Conservation (phyloP, 2,113 vertebrate genomes). For the Seriola quinqueradiata region DNA sequence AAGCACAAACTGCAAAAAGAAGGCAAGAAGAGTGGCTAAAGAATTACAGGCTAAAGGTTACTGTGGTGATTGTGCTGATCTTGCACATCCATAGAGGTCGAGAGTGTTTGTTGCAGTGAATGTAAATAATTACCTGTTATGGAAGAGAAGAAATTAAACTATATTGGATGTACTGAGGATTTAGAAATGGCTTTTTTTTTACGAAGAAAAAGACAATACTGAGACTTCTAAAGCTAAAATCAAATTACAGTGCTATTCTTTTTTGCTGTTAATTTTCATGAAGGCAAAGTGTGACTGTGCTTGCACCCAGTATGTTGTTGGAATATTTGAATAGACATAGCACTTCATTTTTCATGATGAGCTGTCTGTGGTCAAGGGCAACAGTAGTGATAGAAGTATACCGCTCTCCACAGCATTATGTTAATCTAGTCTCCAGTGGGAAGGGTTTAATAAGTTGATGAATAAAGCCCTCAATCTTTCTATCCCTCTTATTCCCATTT, state of each 20-base stretch:
- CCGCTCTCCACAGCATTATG: conserved; percentile 7
- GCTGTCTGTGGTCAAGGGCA: conserved; percentile 46
- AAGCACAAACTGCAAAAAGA: neutral
- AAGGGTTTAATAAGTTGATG: conserved; percentile 40
- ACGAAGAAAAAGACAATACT: neutral
- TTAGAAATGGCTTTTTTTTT: neutral
- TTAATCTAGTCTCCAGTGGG: conserved; percentile 20
- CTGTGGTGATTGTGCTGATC: neutral
- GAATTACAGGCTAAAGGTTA: conserved; percentile 16
- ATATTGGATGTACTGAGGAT: neutral
- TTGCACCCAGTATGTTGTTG: neutral
- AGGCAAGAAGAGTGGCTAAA: neutral
- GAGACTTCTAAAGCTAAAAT: neutral
- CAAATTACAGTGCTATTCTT: neutral
- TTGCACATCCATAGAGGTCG: neutral
- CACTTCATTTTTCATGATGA: neutral
- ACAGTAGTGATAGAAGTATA: neutral
- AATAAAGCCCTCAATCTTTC: conserved; percentile 32
- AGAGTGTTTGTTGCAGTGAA: neutral
- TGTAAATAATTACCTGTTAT: neutral
- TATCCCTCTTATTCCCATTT: neutral
- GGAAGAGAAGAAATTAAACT: neutral
- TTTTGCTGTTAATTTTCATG: neutral
- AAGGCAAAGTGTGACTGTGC: neutral
- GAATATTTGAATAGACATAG: conserved; percentile 9